Evolutionary conservation across 2,888 invertebrate genomes (phyloP), one percentile per base, ranked within the genome.

Genomic region (Stenurella melanura): DNA sequence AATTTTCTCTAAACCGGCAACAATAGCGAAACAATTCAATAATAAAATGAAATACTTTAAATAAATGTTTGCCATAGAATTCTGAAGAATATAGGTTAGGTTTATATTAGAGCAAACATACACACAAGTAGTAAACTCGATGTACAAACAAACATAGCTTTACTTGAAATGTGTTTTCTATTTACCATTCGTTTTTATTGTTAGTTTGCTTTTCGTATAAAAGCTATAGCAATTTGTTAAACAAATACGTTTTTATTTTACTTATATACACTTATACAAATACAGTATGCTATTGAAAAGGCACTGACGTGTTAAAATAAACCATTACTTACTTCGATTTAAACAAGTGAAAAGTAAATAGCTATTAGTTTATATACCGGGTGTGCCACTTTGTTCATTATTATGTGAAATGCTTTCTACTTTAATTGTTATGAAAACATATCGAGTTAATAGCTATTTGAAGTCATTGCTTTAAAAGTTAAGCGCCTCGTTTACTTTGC

Each of bases 81-180:
- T 56, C 42, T 68, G 54, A 56, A 76, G 81, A 82, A 78, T 54
- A 38, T 58, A 64, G 83, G 82, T 83, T 84, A 81, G 83, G 79
- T 83, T 82, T 82, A 83, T 83, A 80, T 80, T 80, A 82, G 71
- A 81, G 82, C 75, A 85, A 85, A 85, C 82, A 84, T 75, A 81
- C 83, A 83, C 79, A 77, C 68, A 63, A 68, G 66, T 58, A 82
- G 83, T 83, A 85, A 84, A 84, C 81, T 83, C 77, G 76, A 77
- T 82, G 80, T 74, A 77, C 81, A 85, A 85, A 86, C 84, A 85
- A 84, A 84, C 84, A 83, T 68, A 81, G 83, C 84, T 85, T 84
- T 83, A 83, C 82, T 83, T 83, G 78, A 85, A 86, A 86, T 84
- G 84, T 84, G 85, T 87, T 87, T 87, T 87, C 86, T 87, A 87